Evolutionary conservation across 2,113 vertebrate species (phyloP).

Genomic region (Rhynchomys soricoides): DNA sequence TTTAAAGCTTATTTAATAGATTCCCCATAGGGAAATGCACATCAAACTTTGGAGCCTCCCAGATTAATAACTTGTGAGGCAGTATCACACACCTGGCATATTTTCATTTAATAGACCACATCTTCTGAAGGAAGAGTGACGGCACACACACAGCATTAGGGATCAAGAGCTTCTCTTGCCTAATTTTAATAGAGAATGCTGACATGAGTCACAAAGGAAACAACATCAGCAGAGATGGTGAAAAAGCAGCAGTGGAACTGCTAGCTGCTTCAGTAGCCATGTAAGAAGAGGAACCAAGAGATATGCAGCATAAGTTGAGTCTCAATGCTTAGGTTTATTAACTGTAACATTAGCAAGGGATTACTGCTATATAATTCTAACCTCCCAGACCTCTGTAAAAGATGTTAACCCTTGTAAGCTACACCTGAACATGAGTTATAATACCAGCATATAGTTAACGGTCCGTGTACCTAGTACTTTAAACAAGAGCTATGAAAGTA

Average conservation of each 20-base stretch:
- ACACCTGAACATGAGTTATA: background rate
- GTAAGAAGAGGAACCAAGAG: background rate
- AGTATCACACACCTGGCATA: background rate
- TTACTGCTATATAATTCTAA: background rate
- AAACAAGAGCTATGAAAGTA: background rate
- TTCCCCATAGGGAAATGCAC: background rate
- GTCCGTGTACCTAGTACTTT: background rate
- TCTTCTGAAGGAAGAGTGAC: background rate
- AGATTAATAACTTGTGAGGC: background rate
- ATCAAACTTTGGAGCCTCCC: background rate
- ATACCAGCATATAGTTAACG: background rate
- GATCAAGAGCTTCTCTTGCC: background rate
- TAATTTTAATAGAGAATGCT: background rate
- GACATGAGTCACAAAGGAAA: background rate
- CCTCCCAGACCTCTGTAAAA: background rate
- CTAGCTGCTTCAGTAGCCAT: background rate
- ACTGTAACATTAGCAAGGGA: background rate
- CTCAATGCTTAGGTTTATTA: background rate
- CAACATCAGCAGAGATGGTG: background rate
- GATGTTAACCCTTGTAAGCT: no score
- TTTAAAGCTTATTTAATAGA: background rate
- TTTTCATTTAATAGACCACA: background rate
- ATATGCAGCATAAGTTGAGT: background rate
- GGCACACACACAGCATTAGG: background rate
- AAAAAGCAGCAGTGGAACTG: background rate